A percentile compares a stretch with the other conserved stretches of the same genome.
phyloP scores from a whole-genome alignment of 2,888 invertebrate species.

The Microchrysa polita region DNA sequence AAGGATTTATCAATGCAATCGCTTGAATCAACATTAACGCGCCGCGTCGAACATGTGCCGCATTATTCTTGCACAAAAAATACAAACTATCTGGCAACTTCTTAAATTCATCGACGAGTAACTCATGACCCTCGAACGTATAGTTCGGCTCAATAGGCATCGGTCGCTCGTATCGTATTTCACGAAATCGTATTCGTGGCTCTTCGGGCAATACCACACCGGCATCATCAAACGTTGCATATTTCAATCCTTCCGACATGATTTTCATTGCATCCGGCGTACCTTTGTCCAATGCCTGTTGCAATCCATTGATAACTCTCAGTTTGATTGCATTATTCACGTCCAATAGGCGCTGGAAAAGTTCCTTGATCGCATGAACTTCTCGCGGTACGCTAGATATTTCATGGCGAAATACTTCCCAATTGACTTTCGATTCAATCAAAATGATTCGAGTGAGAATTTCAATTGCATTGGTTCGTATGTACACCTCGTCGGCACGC shows the following conservation, averaged over 20 bases:
- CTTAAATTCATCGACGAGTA: slow-evolving; percentile 55
- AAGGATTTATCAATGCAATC: slow-evolving; percentile 57
- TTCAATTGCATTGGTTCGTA: slow-evolving; percentile 59
- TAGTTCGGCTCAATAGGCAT: slow-evolving; percentile 54
- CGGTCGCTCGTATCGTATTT: slow-evolving; percentile 58
- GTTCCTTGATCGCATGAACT: slow-evolving; percentile 58
- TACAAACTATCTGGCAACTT: slow-evolving; percentile 59
- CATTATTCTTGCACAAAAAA: slow-evolving; percentile 54
- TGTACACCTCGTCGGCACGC: slow-evolving; percentile 58
- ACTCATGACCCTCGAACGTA: slow-evolving; percentile 59
- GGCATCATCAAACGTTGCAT: slow-evolving; percentile 55
- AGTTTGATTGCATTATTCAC: slow-evolving; percentile 59
- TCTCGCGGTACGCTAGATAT: slow-evolving; percentile 61
- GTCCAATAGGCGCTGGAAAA: slow-evolving; percentile 59
- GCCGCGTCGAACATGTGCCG: slow-evolving; percentile 57
- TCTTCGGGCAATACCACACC: slow-evolving; percentile 54
- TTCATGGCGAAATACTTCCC: slow-evolving; percentile 62
- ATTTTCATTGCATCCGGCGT: slow-evolving; percentile 59
- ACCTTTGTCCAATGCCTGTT: slow-evolving; percentile 56
- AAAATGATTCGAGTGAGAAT: slow-evolving; percentile 58
- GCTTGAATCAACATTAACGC: slow-evolving; percentile 59
- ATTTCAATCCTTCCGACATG: slow-evolving; percentile 57
- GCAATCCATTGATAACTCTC: slow-evolving; percentile 59
- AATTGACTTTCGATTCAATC: slow-evolving; percentile 60
- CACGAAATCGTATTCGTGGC: slow-evolving; percentile 54